Evolutionary conservation across 2,797 vertebrate species (phyloP).

Genomic region (Anabas testudineus): DNA sequence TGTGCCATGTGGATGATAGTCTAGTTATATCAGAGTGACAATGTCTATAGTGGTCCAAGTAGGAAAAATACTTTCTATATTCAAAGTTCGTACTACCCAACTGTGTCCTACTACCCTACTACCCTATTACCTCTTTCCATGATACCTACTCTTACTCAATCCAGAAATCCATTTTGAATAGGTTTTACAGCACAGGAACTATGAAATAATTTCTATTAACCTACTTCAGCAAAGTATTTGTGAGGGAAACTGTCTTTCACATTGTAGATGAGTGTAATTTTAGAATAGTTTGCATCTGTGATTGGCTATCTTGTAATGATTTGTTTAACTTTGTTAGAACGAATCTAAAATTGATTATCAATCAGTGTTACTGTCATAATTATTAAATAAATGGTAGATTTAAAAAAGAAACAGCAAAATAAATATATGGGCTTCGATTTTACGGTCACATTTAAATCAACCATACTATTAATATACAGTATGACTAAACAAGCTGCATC

Average conservation of each 20-base stretch:
- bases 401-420: too few species aligned
- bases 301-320: too few species aligned
- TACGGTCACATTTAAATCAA: neutral
- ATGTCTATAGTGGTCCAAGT: conserved; percentile 26
- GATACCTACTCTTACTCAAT: neutral
- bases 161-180: too few species aligned
- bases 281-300: too few species aligned
- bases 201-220: too few species aligned
- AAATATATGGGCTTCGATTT: neutral
- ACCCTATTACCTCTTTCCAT: neutral
- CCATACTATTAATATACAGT: conserved; percentile 1
- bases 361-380: neutral
- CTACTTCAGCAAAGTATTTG: too few species aligned
- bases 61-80: neutral
- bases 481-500: neutral
- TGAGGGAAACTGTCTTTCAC: neutral
- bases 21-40: neutral
- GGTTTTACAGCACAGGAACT: too few species aligned
- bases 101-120: too few species aligned
- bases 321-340: too few species aligned
- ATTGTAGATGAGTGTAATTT: too few species aligned
- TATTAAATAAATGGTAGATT: neutral
- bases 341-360: neutral
- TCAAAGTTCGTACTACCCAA: too few species aligned
- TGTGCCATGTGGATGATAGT: neutral